These are phyloP conservation scores for Ornithorhynchus anatinus DNA, from an alignment of 2,113 vertebrate species.

Conservation along the genomic window DNA sequence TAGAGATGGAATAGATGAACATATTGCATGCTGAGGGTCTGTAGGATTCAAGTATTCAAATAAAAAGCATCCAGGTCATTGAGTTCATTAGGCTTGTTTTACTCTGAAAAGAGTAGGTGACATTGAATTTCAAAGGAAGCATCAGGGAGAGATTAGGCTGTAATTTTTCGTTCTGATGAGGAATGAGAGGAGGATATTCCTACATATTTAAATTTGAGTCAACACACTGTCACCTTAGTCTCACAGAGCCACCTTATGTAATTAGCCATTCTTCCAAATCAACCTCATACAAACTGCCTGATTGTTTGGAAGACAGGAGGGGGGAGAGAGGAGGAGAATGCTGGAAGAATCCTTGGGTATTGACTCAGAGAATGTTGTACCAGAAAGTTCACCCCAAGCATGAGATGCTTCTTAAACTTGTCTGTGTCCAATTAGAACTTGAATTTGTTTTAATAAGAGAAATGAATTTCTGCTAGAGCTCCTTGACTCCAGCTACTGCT, in stretches of 20 bases:
- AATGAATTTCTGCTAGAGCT: constrained; percentile 45
- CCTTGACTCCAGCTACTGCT: constrained; percentile 44
- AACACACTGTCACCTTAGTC: background rate
- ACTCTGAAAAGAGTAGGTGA: too few relatives aligned
- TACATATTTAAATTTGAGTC: background rate
- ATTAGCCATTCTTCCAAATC: constrained; percentile 13
- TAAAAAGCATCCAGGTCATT: too few relatives aligned
- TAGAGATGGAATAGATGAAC: too few relatives aligned
- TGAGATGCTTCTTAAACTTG: constrained; percentile 26
- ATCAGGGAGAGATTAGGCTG: too few relatives aligned
- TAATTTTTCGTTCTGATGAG: too few relatives aligned
- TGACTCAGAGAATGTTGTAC: constrained; percentile 13
- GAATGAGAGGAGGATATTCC: background rate
- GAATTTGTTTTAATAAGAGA: constrained; percentile 33
- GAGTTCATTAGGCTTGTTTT: too few relatives aligned
- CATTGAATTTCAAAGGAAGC: too few relatives aligned
- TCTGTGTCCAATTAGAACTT: constrained; percentile 36
- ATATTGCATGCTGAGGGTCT: too few relatives aligned
- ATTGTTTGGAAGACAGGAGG: constrained; percentile 31
- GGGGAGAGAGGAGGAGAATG: background rate
- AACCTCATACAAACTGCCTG: background rate
- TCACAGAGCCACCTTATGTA: constrained; percentile 5
- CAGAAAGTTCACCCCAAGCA: constrained; percentile 24
- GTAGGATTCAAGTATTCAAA: too few relatives aligned
- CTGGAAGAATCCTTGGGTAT: background rate